These are phyloP conservation scores for Dryobota labecula DNA, from an alignment of 2,888 invertebrate genomes.

Conservation along the genomic window DNA sequence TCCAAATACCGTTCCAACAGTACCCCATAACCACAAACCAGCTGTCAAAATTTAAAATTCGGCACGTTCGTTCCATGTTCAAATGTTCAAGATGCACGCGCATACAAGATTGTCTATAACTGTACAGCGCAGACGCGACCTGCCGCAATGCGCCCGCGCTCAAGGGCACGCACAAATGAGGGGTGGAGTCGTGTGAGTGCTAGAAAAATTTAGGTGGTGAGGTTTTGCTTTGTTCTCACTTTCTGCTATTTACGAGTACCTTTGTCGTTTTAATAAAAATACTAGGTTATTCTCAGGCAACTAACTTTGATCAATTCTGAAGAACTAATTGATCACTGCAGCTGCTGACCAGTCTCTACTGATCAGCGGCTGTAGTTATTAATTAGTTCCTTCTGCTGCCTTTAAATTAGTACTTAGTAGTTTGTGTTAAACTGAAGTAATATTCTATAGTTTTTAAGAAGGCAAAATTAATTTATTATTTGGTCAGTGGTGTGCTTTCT, in stretches of 20 bases:
- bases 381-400: too few species aligned
- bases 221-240: slow-evolving; percentile 16
- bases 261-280: background rate
- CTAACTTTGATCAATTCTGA: background rate
- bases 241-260: background rate
- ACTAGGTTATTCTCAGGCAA: rapidly evolving
- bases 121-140: slow-evolving; percentile 80
- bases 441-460: too few species aligned
- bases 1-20: slow-evolving; percentile 22
- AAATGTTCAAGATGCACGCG: slow-evolving; percentile 53
- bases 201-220: background rate
- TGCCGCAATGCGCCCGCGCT: slow-evolving; percentile 85
- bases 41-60: slow-evolving; percentile 57
- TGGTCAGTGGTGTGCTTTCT: too few species aligned
- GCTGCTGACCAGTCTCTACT: too few species aligned
- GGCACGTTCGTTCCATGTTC: slow-evolving; percentile 49
- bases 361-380: too few species aligned
- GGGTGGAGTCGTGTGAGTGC: slow-evolving; percentile 29
- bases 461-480: too few species aligned
- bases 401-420: too few species aligned
- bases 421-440: too few species aligned
- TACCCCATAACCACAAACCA: slow-evolving; percentile 15
- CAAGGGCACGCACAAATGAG: slow-evolving; percentile 78
- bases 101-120: slow-evolving; percentile 74
- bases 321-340: background rate